phyloP scores from a whole-genome alignment of 2,888 invertebrate species.

The Neoascia interrupta region DNA sequence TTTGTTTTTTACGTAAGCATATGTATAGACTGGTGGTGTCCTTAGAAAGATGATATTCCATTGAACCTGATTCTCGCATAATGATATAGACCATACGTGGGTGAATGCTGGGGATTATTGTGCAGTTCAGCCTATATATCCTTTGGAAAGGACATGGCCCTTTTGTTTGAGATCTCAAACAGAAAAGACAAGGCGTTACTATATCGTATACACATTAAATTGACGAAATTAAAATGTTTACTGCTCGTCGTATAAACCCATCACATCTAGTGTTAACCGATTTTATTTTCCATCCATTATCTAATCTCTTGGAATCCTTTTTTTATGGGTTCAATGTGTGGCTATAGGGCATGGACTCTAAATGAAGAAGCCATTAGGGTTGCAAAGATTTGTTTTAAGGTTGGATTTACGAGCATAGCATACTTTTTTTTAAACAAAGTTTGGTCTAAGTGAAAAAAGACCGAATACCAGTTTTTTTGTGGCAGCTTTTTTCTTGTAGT shows the following conservation, averaged over 20 bases:
- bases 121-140: too few species aligned
- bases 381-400: not conserved
- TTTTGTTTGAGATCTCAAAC: too few species aligned
- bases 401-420: too few species aligned
- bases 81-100: not conserved
- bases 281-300: constrained; percentile 44
- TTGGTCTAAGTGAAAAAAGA: too few species aligned
- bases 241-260: constrained; percentile 16
- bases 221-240: constrained; percentile 25
- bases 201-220: constrained; percentile 11
- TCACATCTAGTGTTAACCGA: constrained; percentile 31
- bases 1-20: constrained; percentile 7
- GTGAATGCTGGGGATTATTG: not conserved
- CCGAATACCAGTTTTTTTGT: too few species aligned
- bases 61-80: constrained; percentile 8
- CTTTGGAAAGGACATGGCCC: too few species aligned
- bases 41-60: constrained; percentile 18
- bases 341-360: not conserved
- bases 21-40: not conserved
- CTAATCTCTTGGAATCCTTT: constrained; percentile 14
- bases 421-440: too few species aligned
- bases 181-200: too few species aligned
- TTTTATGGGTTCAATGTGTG: constrained; percentile 21
- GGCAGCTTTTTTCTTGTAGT: too few species aligned
- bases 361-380: constrained; percentile 20